phyloP scores from a whole-genome alignment of 2,888 invertebrate species.

The Apodemia duryi region DNA sequence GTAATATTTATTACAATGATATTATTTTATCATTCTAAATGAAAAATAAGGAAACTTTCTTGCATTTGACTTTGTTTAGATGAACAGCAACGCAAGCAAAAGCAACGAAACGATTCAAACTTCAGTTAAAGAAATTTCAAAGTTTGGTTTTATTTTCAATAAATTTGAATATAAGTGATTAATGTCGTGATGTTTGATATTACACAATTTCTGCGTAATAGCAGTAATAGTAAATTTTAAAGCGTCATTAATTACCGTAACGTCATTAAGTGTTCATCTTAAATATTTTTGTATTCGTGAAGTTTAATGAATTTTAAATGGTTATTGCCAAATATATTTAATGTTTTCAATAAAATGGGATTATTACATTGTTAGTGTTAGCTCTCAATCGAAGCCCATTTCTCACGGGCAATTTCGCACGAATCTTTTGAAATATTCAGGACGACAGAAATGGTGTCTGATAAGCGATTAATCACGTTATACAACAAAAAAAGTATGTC shows the following conservation, averaged over 20 bases:
- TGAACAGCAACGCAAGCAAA: no score
- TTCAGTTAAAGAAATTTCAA: no score
- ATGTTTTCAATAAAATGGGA: slow-evolving; percentile 3
- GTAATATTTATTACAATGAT: no score
- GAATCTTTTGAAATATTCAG: slow-evolving; percentile 18
- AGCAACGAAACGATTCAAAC: no score
- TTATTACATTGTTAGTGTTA: neutral
- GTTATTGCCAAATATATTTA: neutral
- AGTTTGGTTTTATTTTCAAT: no score
- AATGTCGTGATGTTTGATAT: neutral
- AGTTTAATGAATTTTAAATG: slow-evolving; percentile 3
- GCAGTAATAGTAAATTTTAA: neutral
- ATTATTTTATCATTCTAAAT: no score
- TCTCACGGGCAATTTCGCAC: slow-evolving; percentile 19
- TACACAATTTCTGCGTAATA: neutral
- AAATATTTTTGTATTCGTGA: neutral
- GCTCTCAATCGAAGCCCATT: slow-evolving; percentile 16
- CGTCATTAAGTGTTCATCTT: neutral
- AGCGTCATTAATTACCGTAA: neutral
- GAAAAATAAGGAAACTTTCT: no score
- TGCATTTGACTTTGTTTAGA: no score
- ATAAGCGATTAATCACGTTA: neutral
- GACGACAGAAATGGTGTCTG: neutral
- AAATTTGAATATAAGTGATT: neutral
- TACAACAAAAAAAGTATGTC: neutral